Base-by-base conservation (phyloP, 2,113 vertebrate genomes). In the Balaeniceps rex region DNA sequence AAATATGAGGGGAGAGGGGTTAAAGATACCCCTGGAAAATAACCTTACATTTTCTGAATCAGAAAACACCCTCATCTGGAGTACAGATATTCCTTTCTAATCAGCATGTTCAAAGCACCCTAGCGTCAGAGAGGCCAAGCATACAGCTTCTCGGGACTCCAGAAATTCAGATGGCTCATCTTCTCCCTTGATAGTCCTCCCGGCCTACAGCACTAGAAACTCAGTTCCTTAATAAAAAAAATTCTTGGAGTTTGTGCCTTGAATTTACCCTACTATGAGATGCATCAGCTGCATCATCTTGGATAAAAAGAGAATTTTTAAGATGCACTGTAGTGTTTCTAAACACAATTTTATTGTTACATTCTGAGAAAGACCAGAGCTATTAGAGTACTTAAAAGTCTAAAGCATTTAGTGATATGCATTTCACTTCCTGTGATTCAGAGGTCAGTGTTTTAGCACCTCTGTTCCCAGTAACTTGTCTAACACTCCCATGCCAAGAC, bases 21-120 rank as follows among this genome's bases (percentile, higher is more conserved):
- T 44, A 21, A 26, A 64, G 28, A 57, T 10, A 4, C 1, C 34
- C n/a, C 24, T 44, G 21, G 21, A 72, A 68, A 74, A 68, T 38
- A 72, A 55, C 4, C 34, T 55, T 44, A 10, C 0, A 0, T 15
- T 10, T 66, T 38, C 17, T 3, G 1, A 60, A 76, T 21, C 23
- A 49, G 21, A 21, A 16, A 23, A 23, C 33, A 8, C 4, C 12
- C n/a, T 57, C 9, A 10, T 23, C 4, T 12, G 11, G 12, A 54
- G 10, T 36, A 83, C 17, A 74, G 16, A 15, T 29, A 49, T 4
- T 6, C 19, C 11, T 18, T 14, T 9, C 28, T 33, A 34, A 47
- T 28, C 11, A 11, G 12, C 38, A 42, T 5, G 15, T 17, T 74
- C 7, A 10, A 68, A 86, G 66, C 6, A 5, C 36, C 9, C 26